Conservation (phyloP, 2,888 invertebrate species). For the Cataglyphis rosenhaueri region DNA sequence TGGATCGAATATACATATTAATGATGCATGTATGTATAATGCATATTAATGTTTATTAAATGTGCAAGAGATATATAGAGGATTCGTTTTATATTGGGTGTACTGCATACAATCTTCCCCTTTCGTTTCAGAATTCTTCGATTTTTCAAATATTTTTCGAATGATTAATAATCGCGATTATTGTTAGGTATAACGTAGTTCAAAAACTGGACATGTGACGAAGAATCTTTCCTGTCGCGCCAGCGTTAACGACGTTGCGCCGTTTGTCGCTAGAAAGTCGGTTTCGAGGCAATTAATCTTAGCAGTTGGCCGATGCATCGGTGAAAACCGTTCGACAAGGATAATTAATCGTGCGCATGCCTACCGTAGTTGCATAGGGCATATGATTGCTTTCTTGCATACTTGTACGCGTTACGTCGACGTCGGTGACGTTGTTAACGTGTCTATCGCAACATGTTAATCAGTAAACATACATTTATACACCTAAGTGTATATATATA, state of each 20-base stretch:
- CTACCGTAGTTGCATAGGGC: slow-evolving; percentile 39
- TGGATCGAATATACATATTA: not conserved
- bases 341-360: slow-evolving; percentile 67
- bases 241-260: slow-evolving; percentile 54
- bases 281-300: slow-evolving; percentile 72
- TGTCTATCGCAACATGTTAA: slow-evolving; percentile 51
- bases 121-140: slow-evolving; percentile 19
- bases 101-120: not conserved
- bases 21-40: not conserved
- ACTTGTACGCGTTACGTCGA: slow-evolving; percentile 51
- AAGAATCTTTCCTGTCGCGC: slow-evolving; percentile 34
- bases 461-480: not conserved
- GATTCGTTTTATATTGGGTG: not conserved
- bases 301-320: slow-evolving; percentile 67
- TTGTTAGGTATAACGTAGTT: slow-evolving; percentile 20
- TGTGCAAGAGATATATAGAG: not conserved
- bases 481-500: too few species aligned
- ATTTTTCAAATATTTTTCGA: not conserved
- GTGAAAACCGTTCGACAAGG: slow-evolving; percentile 69
- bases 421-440: slow-evolving; percentile 53
- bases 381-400: slow-evolving; percentile 62
- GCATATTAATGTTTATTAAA: slow-evolving; percentile 2
- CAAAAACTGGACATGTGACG: not conserved
- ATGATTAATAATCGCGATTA: slow-evolving; percentile 45
- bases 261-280: slow-evolving; percentile 60